Evolutionary conservation across 1,140 invertebrate species (phyloP).

Genomic region (Drosophila takahashii): DNA sequence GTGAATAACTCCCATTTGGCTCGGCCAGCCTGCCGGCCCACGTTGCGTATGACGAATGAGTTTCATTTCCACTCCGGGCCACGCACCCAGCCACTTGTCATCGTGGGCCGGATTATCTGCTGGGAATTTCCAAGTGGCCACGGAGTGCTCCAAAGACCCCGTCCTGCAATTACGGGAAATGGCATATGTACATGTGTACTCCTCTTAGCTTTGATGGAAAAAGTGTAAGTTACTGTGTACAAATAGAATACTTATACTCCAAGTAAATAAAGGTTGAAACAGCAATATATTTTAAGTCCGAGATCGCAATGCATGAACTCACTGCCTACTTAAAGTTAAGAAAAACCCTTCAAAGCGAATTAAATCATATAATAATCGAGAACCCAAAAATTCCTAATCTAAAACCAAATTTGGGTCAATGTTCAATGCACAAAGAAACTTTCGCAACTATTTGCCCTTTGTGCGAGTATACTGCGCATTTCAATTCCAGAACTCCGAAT

Average conservation of each 20-base stretch:
- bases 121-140: slow-evolving; percentile 70
- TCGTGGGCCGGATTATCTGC: slow-evolving; percentile 60
- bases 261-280: no score
- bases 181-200: neutral
- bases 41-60: slow-evolving; percentile 71
- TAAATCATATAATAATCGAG: no score
- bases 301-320: no score
- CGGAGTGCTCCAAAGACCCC: slow-evolving; percentile 8
- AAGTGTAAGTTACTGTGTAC: no score
- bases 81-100: slow-evolving; percentile 70
- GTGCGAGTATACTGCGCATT: neutral
- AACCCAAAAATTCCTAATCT: neutral
- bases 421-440: neutral
- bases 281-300: no score
- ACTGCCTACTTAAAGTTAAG: no score
- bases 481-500: neutral
- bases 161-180: neutral
- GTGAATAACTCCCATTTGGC: slow-evolving; percentile 50
- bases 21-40: slow-evolving; percentile 8
- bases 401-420: neutral
- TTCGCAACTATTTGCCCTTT: neutral
- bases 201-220: neutral
- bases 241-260: no score
- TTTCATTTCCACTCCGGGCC: slow-evolving; percentile 67
- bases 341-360: no score